Base-by-base conservation (phyloP, 2,113 vertebrate genomes). In the Murina feae region DNA sequence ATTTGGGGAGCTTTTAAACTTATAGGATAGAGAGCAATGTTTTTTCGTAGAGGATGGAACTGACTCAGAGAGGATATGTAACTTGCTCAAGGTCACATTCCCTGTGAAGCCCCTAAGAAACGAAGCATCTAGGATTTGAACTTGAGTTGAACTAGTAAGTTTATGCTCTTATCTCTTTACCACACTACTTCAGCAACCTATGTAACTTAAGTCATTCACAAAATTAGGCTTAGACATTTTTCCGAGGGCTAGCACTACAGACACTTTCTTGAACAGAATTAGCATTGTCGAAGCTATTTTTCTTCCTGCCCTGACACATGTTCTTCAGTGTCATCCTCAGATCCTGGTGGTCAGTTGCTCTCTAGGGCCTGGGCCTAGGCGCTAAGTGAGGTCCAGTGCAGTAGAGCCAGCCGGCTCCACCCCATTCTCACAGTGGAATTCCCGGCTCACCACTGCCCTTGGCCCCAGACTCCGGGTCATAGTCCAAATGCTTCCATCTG, bases 361-460 rank as follows among this genome's bases (percentile, higher is more conserved):
- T 42, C 2, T 1, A 20, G 35, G 10, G 30, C 42, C 55, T 4
- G 21, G 23, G 63, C n/a, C 49, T 11, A 37, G n/a, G 17, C 42
- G 51, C 12, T 47, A 4, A 49, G 51, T n/a, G 5, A 14, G 49
- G 42, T 28, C 4, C 1, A 71, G 12, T 12, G 76, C 49, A 13
- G 17, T 4, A 17, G n/a, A 51, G 30, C 8, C 6, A 60, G 8
- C 4, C 30, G 10, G n/a, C 32, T 39, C 37, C 28, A 13, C 20
- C 6, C 37, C 18, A 0, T 2, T 13, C 12, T 74, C 23, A 11
- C 16, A 20, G 0, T 2, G 2, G 14, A 35, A 53, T 35, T 60
- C 42, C 25, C 35, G 75, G 0, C 2, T 63, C 9, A 9, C 72
- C 69, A 18, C 10, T 3, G 11, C 11, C 2, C 74, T 32, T 63